These are phyloP conservation scores for Tachina lurida DNA, from an alignment of 2,888 invertebrate genomes.

Conservation along the genomic window DNA sequence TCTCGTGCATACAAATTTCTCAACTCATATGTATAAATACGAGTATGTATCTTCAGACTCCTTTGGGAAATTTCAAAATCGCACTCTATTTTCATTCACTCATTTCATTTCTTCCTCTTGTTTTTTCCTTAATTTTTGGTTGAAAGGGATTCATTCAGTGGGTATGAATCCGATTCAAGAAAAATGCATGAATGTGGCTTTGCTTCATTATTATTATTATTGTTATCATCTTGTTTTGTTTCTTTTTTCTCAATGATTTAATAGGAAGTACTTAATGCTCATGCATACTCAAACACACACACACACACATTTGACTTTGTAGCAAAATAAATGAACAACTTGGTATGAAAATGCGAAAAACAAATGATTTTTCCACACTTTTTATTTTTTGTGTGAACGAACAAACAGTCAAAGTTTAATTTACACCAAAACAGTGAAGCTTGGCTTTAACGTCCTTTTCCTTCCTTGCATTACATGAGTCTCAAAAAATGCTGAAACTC, in stretches of 20 bases:
- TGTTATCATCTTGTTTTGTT: slow-evolving; percentile 28
- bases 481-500: neutral
- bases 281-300: neutral
- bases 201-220: slow-evolving; percentile 67
- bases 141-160: slow-evolving; percentile 43
- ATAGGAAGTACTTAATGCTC: slow-evolving; percentile 54
- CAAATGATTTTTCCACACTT: slow-evolving; percentile 62
- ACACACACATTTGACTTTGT: slow-evolving; percentile 46
- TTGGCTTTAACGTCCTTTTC: neutral
- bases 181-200: slow-evolving; percentile 52
- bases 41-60: slow-evolving; percentile 66
- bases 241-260: slow-evolving; percentile 58
- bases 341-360: slow-evolving; percentile 55
- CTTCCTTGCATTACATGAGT: neutral
- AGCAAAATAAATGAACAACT: slow-evolving; percentile 56
- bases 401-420: slow-evolving; percentile 38
- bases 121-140: slow-evolving; percentile 39
- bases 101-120: slow-evolving; percentile 48
- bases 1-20: slow-evolving; percentile 47
- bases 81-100: slow-evolving; percentile 71
- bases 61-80: slow-evolving; percentile 72
- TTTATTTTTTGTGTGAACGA: slow-evolving; percentile 31
- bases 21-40: slow-evolving; percentile 69
- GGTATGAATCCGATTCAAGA: slow-evolving; percentile 36
- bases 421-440: slow-evolving; percentile 9